Conservation (phyloP, 2,113 vertebrate species). For the Carassius auratus region DNA sequence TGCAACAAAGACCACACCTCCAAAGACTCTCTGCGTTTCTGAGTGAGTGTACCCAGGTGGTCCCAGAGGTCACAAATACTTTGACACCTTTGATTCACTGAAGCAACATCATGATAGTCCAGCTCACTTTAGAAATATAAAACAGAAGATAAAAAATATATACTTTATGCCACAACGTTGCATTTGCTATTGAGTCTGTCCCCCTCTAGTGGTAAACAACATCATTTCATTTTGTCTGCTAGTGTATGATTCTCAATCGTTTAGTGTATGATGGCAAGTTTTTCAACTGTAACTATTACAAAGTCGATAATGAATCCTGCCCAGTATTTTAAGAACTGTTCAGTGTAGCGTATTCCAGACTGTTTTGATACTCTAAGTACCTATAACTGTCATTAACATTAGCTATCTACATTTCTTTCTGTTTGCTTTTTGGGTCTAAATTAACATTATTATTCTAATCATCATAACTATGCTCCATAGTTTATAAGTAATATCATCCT, state of each 20-base stretch:
- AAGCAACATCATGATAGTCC: slow-evolving; percentile 92
- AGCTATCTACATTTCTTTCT: not conserved
- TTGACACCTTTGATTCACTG: slow-evolving; percentile 93
- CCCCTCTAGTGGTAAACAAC: not conserved
- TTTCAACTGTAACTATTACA: too few relatives aligned
- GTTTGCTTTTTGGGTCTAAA: not conserved
- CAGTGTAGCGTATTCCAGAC: too few relatives aligned
- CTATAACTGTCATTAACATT: not conserved
- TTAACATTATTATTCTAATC: not conserved
- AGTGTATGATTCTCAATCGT: too few relatives aligned
- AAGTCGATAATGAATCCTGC: too few relatives aligned
- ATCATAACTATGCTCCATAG: not conserved
- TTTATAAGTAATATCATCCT: slow-evolving; percentile 15
- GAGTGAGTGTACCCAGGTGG: slow-evolving; percentile 92
- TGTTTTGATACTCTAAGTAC: too few relatives aligned
- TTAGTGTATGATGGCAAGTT: too few relatives aligned
- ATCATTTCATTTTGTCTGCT: too few relatives aligned
- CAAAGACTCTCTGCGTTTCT: slow-evolving; percentile 92
- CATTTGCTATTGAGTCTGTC: not conserved
- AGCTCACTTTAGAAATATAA: slow-evolving; percentile 77
- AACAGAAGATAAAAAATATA: not conserved
- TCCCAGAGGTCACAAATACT: slow-evolving; percentile 98
- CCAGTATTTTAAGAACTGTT: too few relatives aligned
- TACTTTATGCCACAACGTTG: not conserved
- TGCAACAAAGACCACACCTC: slow-evolving; percentile 76